Base-by-base conservation (phyloP, 2,797 vertebrate genomes). In the Spheniscus humboldti region DNA sequence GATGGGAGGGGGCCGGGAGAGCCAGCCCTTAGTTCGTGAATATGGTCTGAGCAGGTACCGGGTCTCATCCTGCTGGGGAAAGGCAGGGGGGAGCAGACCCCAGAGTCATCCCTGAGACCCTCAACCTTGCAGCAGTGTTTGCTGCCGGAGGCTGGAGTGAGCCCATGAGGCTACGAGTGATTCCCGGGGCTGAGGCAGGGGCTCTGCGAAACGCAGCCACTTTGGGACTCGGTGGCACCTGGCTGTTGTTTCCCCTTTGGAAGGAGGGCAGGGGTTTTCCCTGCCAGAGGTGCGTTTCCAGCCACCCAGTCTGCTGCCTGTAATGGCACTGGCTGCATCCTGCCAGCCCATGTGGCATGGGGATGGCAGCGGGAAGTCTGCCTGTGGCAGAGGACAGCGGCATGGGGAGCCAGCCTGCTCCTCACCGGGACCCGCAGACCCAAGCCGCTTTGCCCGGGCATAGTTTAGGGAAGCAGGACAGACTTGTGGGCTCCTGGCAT, bases 131-230 rank as follows among this genome's bases (percentile, higher is more conserved):
- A 63, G 55, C 28, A 7, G 2, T 15, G 41, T 63, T 80, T 45
- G n/a, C 68, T 86, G 7, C 63, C 3, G 17, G 84, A 60, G 78
- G 60, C 77, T 53, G 64, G 15, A 72, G 35, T 1, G 5, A 56
- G 37, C 16, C 1, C 1, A 2, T 5, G 18, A 66, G 41, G 47
- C 57, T 80, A 13, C 1, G 3, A 63, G 41, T 3, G 0, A 15
- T 47, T 28, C 24, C 17, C 1, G 0, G 66, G 59, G 57, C 48
- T 92, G 50, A 68, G 56, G 23, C 0, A 0, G 13, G 41, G 52
- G 37, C 37, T 73, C 22, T 20, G 50, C 2, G 3, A 71, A 64
- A 30, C 6, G 4, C 48, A 33, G 52, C 56, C 7, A 1, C 66
- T 0, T 1, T 55, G 79, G 57, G 37, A 18, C 18, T 57, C 2